Evolutionary conservation across 2,113 vertebrate species (phyloP), one percentile per base, ranked within the genome.

Genomic region (Lampris megalopsis): DNA sequence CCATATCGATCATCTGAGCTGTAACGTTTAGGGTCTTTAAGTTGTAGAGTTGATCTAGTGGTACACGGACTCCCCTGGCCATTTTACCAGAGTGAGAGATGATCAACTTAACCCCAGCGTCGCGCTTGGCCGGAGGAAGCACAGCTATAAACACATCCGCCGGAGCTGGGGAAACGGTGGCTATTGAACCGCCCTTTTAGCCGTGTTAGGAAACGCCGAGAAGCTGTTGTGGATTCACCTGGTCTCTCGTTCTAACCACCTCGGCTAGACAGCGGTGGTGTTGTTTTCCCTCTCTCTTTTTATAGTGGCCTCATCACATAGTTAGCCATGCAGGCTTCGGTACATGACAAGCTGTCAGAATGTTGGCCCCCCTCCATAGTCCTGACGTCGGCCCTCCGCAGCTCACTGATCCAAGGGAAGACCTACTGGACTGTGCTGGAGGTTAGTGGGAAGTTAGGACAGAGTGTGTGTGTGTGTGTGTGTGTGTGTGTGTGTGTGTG

Each of bases 11-110:
- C 92, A 94, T 94, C 88, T 77, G 85, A 85, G 90, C 88, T 91
- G 91, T 92, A 94, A 94, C 92, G 82, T 94, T 94, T 93, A 94
- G 92, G 90, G 90, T 93, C 90, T 93, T 94, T 94, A 93, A 92
- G 90, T 93, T 94, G 92, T 92, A 89, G 88, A 90, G 91, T 94
- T 94, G 92, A 94, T 94, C 92, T 93, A 94, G 91, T 93, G 92
- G 89, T 91, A 92, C 91, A 92, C 83, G 13, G 82, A 85, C 89
- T 93, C 92, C 92, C 90, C 81, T 90, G 92, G 92, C 91, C 90
- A 92, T 93, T 94, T 92, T 92, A 92, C 87, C 83, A 85, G 88
- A 89, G 88, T 92, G 92, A 93, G 91, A 92, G 90, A 91, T 90
- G 87, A 94, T 91, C 90, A 93, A 92, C 91, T 91, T 93, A 93